These are phyloP conservation scores for Latrodectus geometricus DNA, from an alignment of 1,140 invertebrate species.

Conservation along the genomic window DNA sequence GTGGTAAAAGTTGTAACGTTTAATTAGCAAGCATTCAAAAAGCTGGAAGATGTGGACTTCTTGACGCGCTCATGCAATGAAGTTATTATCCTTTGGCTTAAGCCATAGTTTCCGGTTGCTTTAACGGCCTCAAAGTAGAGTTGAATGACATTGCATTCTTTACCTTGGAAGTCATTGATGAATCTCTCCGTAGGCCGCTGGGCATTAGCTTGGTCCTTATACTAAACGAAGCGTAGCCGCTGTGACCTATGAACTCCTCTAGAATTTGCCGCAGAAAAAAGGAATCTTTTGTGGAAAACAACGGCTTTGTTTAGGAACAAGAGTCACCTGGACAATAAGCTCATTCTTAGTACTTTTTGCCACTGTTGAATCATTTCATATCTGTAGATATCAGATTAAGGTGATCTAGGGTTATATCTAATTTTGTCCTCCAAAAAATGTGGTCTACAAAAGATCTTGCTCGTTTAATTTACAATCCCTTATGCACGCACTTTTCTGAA, in stretches of 20 bases:
- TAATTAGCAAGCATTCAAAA: constrained; percentile 17
- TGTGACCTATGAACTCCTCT: constrained; percentile 43
- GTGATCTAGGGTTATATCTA: background rate
- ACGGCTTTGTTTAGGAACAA: constrained; percentile 22
- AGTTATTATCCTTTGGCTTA: constrained; percentile 35
- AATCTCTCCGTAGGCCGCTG: constrained; percentile 20
- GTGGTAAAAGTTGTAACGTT: background rate
- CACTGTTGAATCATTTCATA: background rate
- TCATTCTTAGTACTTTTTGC: constrained; percentile 10
- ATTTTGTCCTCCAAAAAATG: background rate
- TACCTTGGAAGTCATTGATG: constrained; percentile 31
- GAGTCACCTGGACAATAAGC: constrained; percentile 8
- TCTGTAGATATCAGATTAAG: background rate
- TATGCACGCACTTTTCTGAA: background rate
- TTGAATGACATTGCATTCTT: constrained; percentile 58
- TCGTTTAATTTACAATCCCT: background rate
- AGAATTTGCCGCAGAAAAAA: constrained; percentile 19
- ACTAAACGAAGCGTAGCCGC: constrained; percentile 45
- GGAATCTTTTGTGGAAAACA: constrained; percentile 28
- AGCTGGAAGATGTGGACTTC: background rate
- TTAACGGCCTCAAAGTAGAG: constrained; percentile 48
- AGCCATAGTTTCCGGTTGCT: constrained; percentile 41
- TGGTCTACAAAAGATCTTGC: background rate
- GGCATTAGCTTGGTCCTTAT: constrained; percentile 14
- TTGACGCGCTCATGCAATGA: constrained; percentile 39